Percentiles rank a stretch among this genome's conserved stretches.
phyloP scores from a whole-genome alignment of 1,140 invertebrate genomes.

The Zelostemma sp. region DNA sequence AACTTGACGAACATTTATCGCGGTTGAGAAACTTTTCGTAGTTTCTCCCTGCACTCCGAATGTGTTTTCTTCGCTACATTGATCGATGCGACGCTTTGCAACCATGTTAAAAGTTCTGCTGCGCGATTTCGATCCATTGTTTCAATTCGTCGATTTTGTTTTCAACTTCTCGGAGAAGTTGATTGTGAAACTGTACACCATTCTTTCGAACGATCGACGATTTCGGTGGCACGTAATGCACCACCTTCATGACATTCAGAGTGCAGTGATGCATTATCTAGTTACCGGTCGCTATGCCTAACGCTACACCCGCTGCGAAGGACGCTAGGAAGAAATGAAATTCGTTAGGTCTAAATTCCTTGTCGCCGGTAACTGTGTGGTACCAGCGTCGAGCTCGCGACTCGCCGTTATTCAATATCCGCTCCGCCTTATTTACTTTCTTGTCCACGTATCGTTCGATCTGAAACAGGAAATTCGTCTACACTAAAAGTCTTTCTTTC shows the following conservation, averaged over 20 bases:
- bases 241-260: conserved; percentile 55
- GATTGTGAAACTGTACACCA: conserved; percentile 39
- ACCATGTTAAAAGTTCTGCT: conserved; percentile 26
- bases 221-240: conserved; percentile 16
- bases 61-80: not conserved
- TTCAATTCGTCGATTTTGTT: conserved; percentile 48
- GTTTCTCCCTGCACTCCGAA: not conserved
- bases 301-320: conserved; percentile 79
- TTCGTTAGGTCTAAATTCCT: conserved; percentile 76
- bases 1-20: not conserved
- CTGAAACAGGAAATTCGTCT: conserved; percentile 70
- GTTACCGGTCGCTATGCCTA: conserved; percentile 72
- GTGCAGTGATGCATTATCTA: conserved; percentile 60
- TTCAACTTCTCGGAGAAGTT: conserved; percentile 40
- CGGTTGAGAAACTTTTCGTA: not conserved
- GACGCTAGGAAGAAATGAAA: conserved; percentile 82
- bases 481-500: not conserved
- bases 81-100: conserved; percentile 9
- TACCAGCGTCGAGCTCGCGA: conserved; percentile 80
- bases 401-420: conserved; percentile 77
- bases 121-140: conserved; percentile 40
- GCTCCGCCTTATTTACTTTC: conserved; percentile 83
- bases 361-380: conserved; percentile 74
- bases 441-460: conserved; percentile 82
- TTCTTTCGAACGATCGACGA: conserved; percentile 26